Conservation (phyloP, 2,888 invertebrate species). For the Drosophila mimetica region DNA sequence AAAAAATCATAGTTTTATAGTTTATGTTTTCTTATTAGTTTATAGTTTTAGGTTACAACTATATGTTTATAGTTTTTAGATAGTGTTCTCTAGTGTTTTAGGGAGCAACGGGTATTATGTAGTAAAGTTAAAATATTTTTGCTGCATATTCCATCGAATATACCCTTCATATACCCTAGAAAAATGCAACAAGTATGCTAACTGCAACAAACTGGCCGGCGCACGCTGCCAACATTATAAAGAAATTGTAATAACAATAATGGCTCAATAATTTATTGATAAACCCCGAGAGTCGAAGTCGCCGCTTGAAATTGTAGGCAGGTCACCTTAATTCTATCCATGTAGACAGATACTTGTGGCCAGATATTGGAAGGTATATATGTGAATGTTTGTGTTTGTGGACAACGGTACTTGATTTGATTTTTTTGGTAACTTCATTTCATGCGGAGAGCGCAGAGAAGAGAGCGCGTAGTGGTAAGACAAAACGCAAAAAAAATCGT, state of each 20-base stretch:
- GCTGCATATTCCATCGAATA: neutral
- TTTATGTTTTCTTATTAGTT: no score
- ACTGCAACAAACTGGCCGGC: conserved; percentile 39
- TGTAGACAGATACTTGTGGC: conserved; percentile 33
- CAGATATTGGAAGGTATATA: conserved; percentile 23
- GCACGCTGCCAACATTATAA: conserved; percentile 79
- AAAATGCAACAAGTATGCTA: conserved; percentile 31
- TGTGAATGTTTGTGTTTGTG: conserved; percentile 50
- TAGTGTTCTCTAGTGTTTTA: no score
- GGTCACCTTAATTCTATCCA: conserved; percentile 60
- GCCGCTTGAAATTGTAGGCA: conserved; percentile 58
- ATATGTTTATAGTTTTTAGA: no score
- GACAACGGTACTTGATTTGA: conserved; percentile 76
- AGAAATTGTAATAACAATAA: conserved; percentile 81
- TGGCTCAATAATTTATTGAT: conserved; percentile 82
- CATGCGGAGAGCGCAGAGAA: conserved; percentile 16
- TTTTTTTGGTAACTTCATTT: conserved; percentile 78
- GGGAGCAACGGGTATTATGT: no score
- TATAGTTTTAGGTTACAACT: no score
- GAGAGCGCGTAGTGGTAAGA: conserved; percentile 62
- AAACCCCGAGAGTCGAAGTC: conserved; percentile 59
- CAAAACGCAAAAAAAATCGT: conserved; percentile 38
- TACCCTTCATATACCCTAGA: neutral
- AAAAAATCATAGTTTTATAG: no score
- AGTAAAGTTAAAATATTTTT: no score